Base-by-base conservation (phyloP, 2,113 vertebrate species). In the Orycteropus afer region DNA sequence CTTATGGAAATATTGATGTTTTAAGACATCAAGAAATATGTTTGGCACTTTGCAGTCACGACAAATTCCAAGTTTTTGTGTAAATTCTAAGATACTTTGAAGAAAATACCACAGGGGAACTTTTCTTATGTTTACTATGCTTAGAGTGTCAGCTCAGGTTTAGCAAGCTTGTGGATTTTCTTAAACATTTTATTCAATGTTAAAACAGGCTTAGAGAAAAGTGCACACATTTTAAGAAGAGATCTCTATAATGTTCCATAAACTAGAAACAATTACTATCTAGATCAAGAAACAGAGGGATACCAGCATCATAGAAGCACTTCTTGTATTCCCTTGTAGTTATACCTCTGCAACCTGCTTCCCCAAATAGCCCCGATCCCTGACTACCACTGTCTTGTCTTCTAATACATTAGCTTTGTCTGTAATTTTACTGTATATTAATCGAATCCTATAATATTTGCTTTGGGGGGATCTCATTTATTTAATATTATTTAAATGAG, bases 21-120 rank as follows among this genome's bases (percentile, higher is more conserved):
- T 87, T 57, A 82, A 78, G 88, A 78, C 22, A 92, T 37, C 27
- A 37, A 91, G 32, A 86, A 94, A 63, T 57, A 89, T 4, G 3
- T 32, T 83, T 87, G 90, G 3, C 5, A 7, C 15, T 90, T 90
- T 94, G 5, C 2, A 77, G 2, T 77, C 71, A 93, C 84, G n/a
- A 65, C 0, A 73, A 55, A 78, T 74, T 63, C 6, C 18, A 55
- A 15, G 11, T n/a, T 40, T 79, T 77, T 59, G 7, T 12, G 14
- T 55, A 6, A n/a, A 37, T 0, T 77, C 1, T 81, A 49, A 84
- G 15, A 57, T 87, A 88, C 2, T 57, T 59, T 90, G 42, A 22
- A 45, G 22, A 84, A 88, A 86, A 73, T n/a, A 2, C 1, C 2
- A 57, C 1, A 17, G 3, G 10, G 20, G n/a, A 71, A 23, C 5